A percentile compares a stretch with the other conserved stretches of the same genome.
These are phyloP conservation scores for Aleiodes sp. DNA, from an alignment of 1,140 invertebrate genomes.

Conservation along the genomic window DNA sequence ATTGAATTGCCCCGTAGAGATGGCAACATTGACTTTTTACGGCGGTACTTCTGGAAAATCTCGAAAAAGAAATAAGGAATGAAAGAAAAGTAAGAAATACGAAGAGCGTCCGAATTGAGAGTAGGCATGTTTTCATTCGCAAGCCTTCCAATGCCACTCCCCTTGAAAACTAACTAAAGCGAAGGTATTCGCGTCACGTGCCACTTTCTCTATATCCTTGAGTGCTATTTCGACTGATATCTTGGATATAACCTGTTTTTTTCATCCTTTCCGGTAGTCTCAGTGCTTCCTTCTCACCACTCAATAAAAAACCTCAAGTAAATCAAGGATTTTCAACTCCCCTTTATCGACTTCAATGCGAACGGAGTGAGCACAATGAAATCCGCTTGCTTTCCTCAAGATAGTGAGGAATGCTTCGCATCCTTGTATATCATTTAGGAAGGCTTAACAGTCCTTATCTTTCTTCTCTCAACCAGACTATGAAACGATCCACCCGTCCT, in stretches of 20 bases:
- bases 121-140: conserved; percentile 10
- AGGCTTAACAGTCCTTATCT: not conserved
- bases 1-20: conserved; percentile 1
- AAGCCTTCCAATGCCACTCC: not conserved
- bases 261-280: not conserved
- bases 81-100: not conserved
- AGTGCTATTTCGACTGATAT: not conserved
- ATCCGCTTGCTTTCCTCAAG: not conserved
- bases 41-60: not conserved
- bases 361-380: not conserved
- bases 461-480: not conserved
- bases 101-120: not conserved
- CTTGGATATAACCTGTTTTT: conserved; percentile 15
- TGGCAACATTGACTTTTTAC: not conserved
- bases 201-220: conserved; percentile 33
- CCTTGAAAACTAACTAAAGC: not conserved
- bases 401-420: not conserved
- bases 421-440: not conserved
- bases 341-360: not conserved
- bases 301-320: conserved; percentile 30
- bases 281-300: not conserved
- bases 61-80: not conserved
- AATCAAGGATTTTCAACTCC: conserved; percentile 45
- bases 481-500: not conserved
- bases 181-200: conserved; percentile 50